Percentiles rank a stretch among this genome's conserved stretches.
Evolutionary conservation across 2,888 invertebrate genomes (phyloP).

Genomic region (Cryptocephalus moraei): DNA sequence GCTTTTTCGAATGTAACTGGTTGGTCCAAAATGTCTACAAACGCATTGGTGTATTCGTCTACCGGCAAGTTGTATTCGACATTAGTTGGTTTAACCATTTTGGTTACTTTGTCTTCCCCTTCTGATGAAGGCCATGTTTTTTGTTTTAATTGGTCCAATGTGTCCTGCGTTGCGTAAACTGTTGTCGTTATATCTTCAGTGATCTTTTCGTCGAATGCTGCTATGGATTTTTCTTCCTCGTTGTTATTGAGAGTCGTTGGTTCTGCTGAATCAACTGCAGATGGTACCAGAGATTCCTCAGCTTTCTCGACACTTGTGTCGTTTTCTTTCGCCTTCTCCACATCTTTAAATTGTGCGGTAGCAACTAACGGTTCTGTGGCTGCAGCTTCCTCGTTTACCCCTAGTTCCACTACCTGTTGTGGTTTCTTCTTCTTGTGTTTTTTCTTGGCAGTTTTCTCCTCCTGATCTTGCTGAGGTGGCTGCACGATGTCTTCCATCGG

Average conservation of each 20-base stretch:
- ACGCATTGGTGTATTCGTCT: slow-evolving; percentile 16
- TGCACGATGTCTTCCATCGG: too few relatives aligned
- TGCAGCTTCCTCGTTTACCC: background rate
- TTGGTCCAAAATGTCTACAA: slow-evolving; percentile 23
- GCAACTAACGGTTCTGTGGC: too few relatives aligned
- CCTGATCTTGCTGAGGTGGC: too few relatives aligned
- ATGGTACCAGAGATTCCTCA: too few relatives aligned
- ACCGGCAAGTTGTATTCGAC: slow-evolving; percentile 19
- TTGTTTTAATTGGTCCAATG: background rate
- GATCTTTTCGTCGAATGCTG: background rate
- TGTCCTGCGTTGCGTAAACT: too few relatives aligned
- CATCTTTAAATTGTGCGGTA: too few relatives aligned
- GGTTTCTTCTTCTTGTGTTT: slow-evolving; percentile 1
- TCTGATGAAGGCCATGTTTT: slow-evolving; percentile 1
- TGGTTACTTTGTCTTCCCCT: background rate
- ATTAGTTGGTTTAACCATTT: slow-evolving; percentile 1
- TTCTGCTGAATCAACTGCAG: background rate
- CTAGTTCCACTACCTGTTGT: background rate
- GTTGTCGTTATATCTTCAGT: background rate
- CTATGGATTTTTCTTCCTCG: too few relatives aligned
- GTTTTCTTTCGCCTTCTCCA: too few relatives aligned
- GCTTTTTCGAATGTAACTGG: slow-evolving; percentile 19
- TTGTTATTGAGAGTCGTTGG: too few relatives aligned
- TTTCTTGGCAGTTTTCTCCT: slow-evolving; percentile 1
- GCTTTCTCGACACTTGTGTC: slow-evolving; percentile 15